Conservation (phyloP, 2,113 vertebrate genomes). For the Gymnogyps californianus region DNA sequence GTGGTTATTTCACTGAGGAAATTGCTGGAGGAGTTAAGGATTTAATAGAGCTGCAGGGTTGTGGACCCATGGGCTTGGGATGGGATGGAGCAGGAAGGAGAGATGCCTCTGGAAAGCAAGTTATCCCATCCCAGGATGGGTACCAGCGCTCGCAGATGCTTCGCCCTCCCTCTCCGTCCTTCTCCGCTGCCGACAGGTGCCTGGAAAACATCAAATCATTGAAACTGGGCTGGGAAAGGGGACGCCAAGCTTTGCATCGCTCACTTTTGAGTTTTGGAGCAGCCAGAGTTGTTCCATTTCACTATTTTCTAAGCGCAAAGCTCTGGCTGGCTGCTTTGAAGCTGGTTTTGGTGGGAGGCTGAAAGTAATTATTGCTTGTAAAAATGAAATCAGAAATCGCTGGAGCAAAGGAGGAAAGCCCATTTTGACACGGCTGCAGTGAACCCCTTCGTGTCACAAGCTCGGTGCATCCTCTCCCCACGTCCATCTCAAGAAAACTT, state of each 20-base stretch:
- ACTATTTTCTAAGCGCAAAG: background rate
- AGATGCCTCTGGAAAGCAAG: background rate
- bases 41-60: background rate
- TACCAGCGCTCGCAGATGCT: background rate
- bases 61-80: accelerated
- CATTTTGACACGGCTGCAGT: background rate
- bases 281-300: background rate
- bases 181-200: accelerated
- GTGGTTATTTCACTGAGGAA: background rate
- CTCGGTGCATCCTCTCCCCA: accelerated
- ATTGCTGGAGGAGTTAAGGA: background rate
- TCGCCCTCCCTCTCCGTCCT: background rate
- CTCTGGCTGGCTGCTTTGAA: background rate
- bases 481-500: background rate
- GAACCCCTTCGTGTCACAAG: accelerated
- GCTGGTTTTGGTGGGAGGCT: background rate
- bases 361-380: background rate
- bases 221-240: background rate
- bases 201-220: background rate
- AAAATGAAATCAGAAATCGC: background rate
- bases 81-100: background rate
- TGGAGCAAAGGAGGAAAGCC: background rate
- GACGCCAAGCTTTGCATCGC: accelerated
- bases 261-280: background rate
- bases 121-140: background rate